Evolutionary conservation across 2,797 vertebrate species (phyloP).

Genomic region (Novumbra hubbsi): DNA sequence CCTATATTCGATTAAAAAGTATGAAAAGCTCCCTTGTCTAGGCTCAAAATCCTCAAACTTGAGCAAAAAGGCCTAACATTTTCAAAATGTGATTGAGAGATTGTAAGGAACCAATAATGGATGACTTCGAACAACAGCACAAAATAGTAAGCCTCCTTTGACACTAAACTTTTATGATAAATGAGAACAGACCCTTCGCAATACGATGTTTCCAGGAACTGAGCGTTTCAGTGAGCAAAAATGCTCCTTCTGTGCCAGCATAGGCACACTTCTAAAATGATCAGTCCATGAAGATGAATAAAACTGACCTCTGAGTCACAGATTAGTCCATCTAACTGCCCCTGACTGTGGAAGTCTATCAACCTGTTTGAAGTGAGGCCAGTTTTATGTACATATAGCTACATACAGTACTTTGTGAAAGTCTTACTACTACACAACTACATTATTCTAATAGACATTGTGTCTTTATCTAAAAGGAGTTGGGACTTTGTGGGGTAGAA

Average conservation of each 20-base stretch:
- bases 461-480: conserved; percentile 16
- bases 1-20: conserved; percentile 26
- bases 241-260: conserved; percentile 48
- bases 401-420: too few relatives aligned
- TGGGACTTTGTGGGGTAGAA: conserved; percentile 22
- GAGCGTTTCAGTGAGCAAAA: conserved; percentile 43
- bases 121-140: conserved; percentile 28
- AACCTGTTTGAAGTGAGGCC: neutral
- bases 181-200: conserved; percentile 35
- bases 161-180: conserved; percentile 36
- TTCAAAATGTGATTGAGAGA: conserved; percentile 25
- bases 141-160: conserved; percentile 6
- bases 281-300: conserved; percentile 43
- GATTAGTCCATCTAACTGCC: conserved; percentile 24
- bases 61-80: conserved; percentile 21
- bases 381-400: neutral
- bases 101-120: conserved; percentile 41
- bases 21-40: conserved; percentile 15
- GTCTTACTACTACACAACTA: too few relatives aligned
- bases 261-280: conserved; percentile 46
- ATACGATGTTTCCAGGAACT: conserved; percentile 56
- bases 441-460: conserved; percentile 7
- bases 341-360: conserved; percentile 24
- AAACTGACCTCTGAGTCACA: conserved; percentile 25
- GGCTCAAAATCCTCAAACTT: conserved; percentile 19